A percentile compares a stretch with the other conserved stretches of the same genome.
phyloP scores from a whole-genome alignment of 2,888 invertebrate genomes.

The Drosophila aldrichi region DNA sequence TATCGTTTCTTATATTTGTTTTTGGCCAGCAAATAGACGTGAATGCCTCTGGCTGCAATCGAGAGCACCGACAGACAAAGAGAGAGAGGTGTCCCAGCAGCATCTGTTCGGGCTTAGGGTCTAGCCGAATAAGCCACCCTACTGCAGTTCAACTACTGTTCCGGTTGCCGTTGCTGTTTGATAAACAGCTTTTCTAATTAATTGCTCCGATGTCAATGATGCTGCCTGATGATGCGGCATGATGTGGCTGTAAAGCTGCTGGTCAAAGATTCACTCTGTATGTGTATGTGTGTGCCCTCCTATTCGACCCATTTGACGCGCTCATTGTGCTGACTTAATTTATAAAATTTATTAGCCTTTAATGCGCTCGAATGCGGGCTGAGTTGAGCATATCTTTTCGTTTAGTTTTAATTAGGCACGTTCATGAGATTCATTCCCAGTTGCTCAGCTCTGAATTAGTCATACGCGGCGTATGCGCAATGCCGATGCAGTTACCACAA shows the following conservation, averaged over 20 bases:
- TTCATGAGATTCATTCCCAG: conserved; percentile 31
- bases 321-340: conserved; percentile 41
- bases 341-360: conserved; percentile 65
- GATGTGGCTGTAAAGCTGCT: conserved; percentile 9
- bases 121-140: background rate
- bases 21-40: conserved; percentile 4
- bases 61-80: background rate
- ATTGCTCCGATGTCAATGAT: conserved; percentile 41
- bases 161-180: conserved; percentile 5
- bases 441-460: conserved; percentile 28
- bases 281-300: background rate
- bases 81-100: background rate
- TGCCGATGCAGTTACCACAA: conserved; percentile 20
- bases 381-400: conserved; percentile 6
- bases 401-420: conserved; percentile 41
- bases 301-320: background rate
- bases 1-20: background rate
- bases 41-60: conserved; percentile 5
- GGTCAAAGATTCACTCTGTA: conserved; percentile 14
- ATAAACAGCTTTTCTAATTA: conserved; percentile 43
- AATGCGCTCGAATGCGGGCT: conserved; percentile 61
- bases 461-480: conserved; percentile 45
- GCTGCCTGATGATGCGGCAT: conserved; percentile 14
- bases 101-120: conserved; percentile 5
- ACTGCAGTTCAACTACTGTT: background rate